A percentile compares a stretch with the other conserved stretches of the same genome.
Conservation (phyloP, 2,113 vertebrate species). For the Smithornis capensis region DNA sequence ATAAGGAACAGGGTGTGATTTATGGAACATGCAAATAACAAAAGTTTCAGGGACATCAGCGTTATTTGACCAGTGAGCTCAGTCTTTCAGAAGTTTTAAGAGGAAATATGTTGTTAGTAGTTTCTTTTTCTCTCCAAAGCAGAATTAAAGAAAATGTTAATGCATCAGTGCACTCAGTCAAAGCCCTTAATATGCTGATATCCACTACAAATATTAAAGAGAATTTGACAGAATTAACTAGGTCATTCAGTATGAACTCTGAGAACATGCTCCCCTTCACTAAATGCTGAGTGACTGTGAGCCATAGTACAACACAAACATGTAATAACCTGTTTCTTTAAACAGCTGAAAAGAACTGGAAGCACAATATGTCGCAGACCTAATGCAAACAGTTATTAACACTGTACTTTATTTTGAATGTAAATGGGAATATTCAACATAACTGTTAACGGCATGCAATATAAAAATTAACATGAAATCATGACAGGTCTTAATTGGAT, state of each 20-base stretch:
- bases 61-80: conserved; percentile 41
- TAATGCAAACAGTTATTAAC: neutral
- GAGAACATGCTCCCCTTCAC: neutral
- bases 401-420: neutral
- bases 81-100: neutral
- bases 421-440: neutral
- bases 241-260: neutral
- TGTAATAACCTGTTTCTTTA: neutral
- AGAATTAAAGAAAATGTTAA: conserved; percentile 52
- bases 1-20: conserved; percentile 32
- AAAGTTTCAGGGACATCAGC: conserved; percentile 21
- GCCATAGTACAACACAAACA: neutral
- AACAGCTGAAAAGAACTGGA: neutral
- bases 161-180: conserved; percentile 49
- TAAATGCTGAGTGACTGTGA: neutral
- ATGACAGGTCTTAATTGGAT: neutral
- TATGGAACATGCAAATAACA: conserved; percentile 65
- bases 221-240: neutral
- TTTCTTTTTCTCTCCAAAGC: conserved; percentile 22
- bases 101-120: conserved; percentile 22
- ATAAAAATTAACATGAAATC: neutral
- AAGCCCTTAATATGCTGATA: conserved; percentile 83
- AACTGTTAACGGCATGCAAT: neutral
- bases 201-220: neutral
- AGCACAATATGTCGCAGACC: neutral